Conservation (phyloP, 2,797 vertebrate genomes). For the Champsocephalus esox region DNA sequence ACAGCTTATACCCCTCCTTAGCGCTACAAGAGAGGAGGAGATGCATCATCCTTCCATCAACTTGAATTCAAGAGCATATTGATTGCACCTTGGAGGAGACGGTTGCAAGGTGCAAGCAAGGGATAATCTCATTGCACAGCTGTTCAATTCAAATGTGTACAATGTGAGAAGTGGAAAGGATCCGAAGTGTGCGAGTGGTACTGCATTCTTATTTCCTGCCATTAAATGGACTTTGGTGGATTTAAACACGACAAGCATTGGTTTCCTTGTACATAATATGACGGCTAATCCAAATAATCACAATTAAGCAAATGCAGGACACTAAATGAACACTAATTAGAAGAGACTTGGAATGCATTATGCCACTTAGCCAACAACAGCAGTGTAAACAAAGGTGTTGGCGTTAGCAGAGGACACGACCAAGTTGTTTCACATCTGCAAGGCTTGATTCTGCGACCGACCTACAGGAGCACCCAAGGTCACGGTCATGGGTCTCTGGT, state of each 20-base stretch:
- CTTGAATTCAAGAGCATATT: conserved; percentile 46
- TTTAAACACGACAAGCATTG: conserved; percentile 10
- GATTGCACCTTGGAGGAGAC: conserved; percentile 48
- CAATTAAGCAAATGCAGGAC: conserved; percentile 38
- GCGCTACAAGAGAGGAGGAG: conserved; percentile 24
- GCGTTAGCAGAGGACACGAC: conserved; percentile 31
- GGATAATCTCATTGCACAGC: conserved; percentile 53
- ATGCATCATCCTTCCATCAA: conserved; percentile 43
- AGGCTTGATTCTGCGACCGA: conserved; percentile 43
- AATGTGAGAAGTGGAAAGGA: too few species aligned
- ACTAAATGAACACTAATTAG: conserved; percentile 57
- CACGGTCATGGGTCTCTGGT: conserved; percentile 54
- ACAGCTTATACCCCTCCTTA: conserved; percentile 42
- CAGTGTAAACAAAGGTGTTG: conserved; percentile 60
- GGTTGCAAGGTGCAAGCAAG: conserved; percentile 17
- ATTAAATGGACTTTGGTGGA: conserved; percentile 1
- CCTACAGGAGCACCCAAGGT: conserved; percentile 50
- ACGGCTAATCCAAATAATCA: conserved; percentile 30
- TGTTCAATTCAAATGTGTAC: conserved; percentile 8
- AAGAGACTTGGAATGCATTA: conserved; percentile 52
- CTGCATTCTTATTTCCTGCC: not conserved
- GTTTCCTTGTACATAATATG: conserved; percentile 25
- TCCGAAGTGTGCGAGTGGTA: too few species aligned
- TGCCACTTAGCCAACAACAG: conserved; percentile 49
- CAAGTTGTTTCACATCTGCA: conserved; percentile 18